These are phyloP conservation scores for Hyposoter dolosus DNA, from an alignment of 2,888 invertebrate species.

Conservation along the genomic window DNA sequence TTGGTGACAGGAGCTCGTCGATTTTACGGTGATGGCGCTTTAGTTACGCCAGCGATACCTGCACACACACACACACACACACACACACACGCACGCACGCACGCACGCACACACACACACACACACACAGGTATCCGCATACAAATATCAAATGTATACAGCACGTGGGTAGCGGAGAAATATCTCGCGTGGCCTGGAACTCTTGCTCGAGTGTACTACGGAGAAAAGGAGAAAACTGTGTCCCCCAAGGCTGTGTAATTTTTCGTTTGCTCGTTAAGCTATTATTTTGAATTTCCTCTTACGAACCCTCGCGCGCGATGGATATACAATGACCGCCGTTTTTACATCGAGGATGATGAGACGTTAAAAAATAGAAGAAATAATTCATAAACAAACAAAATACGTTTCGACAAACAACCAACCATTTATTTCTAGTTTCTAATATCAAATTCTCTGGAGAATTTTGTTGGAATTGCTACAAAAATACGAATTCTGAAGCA, in stretches of 20 bases:
- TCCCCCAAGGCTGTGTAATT: slow-evolving; percentile 44
- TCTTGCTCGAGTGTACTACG: background rate
- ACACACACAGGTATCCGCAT: background rate
- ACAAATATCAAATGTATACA: slow-evolving; percentile 37
- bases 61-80: background rate
- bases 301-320: background rate
- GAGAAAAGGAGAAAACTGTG: slow-evolving; percentile 18
- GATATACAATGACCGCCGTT: slow-evolving; percentile 28
- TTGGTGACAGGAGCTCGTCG: slow-evolving; percentile 64
- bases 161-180: slow-evolving; percentile 23
- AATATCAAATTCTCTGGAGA: background rate
- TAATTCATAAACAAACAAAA: no score
- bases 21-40: slow-evolving; percentile 73
- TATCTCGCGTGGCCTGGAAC: slow-evolving; percentile 14
- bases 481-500: no score
- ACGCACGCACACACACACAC: background rate
- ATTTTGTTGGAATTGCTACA: no score
- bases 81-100: background rate
- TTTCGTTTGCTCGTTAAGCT: slow-evolving; percentile 45
- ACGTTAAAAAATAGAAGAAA: background rate
- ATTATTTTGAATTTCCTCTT: slow-evolving; percentile 52
- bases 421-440: no score
- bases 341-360: slow-evolving; percentile 45
- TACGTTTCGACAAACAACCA: no score
- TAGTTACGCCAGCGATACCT: slow-evolving; percentile 78